These are phyloP conservation scores for Synanthedon formicaeformis DNA, from an alignment of 2,888 invertebrate genomes.

Conservation along the genomic window DNA sequence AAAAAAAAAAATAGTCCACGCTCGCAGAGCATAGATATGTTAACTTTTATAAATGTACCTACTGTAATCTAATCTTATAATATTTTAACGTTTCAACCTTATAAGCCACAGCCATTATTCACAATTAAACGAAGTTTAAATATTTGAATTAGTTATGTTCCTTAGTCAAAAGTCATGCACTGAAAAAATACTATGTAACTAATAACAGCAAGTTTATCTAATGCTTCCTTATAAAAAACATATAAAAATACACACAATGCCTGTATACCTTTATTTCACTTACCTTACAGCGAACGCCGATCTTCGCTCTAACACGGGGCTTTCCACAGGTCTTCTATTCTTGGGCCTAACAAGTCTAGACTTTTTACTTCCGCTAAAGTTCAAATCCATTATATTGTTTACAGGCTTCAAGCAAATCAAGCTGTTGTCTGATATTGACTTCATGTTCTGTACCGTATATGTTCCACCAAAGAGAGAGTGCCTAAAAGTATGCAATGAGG, in stretches of 20 bases:
- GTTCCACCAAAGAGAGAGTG: constrained; percentile 96
- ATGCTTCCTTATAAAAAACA: no score
- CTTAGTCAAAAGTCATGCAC: no score
- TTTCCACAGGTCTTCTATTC: constrained; percentile 77
- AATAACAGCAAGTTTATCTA: no score
- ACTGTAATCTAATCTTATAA: no score
- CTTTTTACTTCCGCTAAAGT: constrained; percentile 79
- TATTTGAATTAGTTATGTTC: no score
- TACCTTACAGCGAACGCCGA: constrained; percentile 88
- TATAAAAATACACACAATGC: no score
- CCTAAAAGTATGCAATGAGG: constrained; percentile 48
- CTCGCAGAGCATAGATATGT: no score
- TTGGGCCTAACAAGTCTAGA: constrained; percentile 73
- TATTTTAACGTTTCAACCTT: no score
- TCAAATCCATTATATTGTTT: constrained; percentile 79
- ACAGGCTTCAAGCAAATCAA: constrained; percentile 90
- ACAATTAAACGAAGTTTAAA: no score
- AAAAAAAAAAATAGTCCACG: not conserved
- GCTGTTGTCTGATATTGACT: constrained; percentile 91
- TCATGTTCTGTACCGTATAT: constrained; percentile 91
- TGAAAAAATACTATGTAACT: no score
- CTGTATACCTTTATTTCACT: not conserved
- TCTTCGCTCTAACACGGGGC: constrained; percentile 76
- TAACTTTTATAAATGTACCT: no score
- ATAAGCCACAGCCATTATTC: no score